Evolutionary conservation across 2,888 invertebrate species (phyloP).

Genomic region (Agonopterix subpropinquella): DNA sequence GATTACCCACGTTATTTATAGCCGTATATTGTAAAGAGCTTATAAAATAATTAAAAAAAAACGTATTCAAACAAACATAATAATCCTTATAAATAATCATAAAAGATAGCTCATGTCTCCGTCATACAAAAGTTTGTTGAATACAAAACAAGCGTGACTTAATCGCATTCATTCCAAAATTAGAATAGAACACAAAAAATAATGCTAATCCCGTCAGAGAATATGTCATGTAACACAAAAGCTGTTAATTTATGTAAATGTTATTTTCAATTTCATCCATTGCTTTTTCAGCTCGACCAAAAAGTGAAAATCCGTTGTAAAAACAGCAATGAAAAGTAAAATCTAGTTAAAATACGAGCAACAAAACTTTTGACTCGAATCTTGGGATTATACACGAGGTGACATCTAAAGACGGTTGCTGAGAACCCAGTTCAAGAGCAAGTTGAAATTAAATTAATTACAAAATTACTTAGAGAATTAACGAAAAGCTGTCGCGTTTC

Average conservation of each 20-base stretch:
- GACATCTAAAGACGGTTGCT: conserved; percentile 5
- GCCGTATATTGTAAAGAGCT: no score
- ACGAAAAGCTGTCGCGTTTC: conserved; percentile 16
- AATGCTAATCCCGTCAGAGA: conserved; percentile 6
- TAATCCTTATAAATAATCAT: not conserved
- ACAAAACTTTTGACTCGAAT: not conserved
- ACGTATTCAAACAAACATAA: not conserved
- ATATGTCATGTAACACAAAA: conserved; percentile 5
- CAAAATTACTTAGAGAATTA: conserved; percentile 19
- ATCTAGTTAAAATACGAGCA: not conserved
- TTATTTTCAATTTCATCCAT: not conserved
- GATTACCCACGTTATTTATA: no score
- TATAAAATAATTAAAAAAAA: no score
- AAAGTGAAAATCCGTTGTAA: not conserved
- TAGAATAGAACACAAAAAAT: conserved; percentile 6
- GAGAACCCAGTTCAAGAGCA: conserved; percentile 8
- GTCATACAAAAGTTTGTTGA: not conserved
- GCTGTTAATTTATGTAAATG: conserved; percentile 5
- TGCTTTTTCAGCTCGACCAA: not conserved
- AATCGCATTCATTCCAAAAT: conserved; percentile 2
- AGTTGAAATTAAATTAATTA: conserved; percentile 24
- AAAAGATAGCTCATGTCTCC: no score
- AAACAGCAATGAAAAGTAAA: conserved; percentile 1
- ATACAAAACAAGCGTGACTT: conserved; percentile 5
- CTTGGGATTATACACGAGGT: conserved; percentile 2